These are phyloP conservation scores for Centrocercus urophasianus DNA, from an alignment of 2,113 vertebrate genomes.

Conservation along the genomic window DNA sequence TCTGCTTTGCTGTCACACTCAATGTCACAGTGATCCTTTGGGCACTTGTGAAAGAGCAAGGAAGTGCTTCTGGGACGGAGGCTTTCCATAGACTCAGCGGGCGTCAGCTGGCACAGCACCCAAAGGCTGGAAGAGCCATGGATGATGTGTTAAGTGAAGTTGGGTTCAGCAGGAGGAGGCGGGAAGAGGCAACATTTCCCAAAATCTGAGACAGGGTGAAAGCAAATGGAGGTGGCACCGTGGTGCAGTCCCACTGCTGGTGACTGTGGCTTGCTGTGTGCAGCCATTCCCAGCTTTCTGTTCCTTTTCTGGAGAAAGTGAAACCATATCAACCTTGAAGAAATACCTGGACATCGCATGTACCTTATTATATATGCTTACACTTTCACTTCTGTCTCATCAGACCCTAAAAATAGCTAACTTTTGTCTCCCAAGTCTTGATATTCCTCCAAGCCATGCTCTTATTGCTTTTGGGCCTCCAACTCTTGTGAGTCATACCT, in stretches of 20 bases:
- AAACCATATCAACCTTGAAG: background rate
- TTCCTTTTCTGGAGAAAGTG: constrained; percentile 9
- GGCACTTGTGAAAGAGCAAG: background rate
- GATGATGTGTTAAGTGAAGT: background rate
- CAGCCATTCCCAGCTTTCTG: constrained; percentile 1
- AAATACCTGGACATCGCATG: background rate
- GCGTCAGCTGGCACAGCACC: background rate
- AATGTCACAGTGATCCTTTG: constrained; percentile 31
- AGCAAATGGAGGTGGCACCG: background rate
- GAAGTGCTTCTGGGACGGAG: background rate
- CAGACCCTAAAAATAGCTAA: constrained; percentile 6
- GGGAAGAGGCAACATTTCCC: background rate
- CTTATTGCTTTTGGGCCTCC: constrained; percentile 54
- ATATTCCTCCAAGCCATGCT: constrained; percentile 21
- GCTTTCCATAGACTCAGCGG: background rate
- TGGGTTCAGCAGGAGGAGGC: background rate
- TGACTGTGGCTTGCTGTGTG: background rate
- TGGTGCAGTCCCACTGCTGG: background rate
- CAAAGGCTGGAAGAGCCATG: background rate
- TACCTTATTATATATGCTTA: background rate
- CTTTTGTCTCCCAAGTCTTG: constrained; percentile 10
- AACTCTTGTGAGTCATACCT: constrained; percentile 58
- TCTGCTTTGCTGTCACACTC: background rate
- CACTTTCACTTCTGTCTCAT: constrained; percentile 36
- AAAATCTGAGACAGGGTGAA: constrained; percentile 23